A percentile compares a stretch with the other conserved stretches of the same genome.
Conservation (phyloP, 2,113 vertebrate genomes). For the Cyphomyrus plagiostoma region DNA sequence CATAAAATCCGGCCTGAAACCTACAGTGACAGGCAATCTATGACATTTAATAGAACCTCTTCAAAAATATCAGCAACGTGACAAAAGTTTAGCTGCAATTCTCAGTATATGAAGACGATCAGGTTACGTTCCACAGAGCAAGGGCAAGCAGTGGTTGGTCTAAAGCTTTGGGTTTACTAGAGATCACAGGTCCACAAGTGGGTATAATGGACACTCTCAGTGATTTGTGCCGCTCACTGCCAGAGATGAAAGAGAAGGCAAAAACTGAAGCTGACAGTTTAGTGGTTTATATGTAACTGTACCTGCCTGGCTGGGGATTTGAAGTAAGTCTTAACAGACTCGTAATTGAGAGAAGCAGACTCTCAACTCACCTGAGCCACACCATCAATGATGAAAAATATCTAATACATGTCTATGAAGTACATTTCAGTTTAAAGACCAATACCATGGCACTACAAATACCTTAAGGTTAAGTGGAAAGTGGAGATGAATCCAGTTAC, state of each 20-base stretch:
- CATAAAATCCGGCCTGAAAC: background rate
- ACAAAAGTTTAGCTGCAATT: background rate
- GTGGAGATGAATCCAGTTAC: background rate
- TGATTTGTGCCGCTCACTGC: background rate
- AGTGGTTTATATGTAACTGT: background rate
- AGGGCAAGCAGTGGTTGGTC: background rate
- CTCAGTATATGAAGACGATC: background rate
- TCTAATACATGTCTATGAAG: background rate
- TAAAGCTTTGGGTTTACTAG: background rate
- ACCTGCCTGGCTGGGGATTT: background rate
- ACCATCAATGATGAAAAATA: background rate
- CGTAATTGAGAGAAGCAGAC: background rate
- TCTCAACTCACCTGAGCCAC: background rate
- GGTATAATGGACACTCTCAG: background rate
- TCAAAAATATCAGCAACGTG: background rate
- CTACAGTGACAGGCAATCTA: background rate
- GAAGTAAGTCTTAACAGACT: background rate
- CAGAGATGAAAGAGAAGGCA: background rate
- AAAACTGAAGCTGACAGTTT: background rate
- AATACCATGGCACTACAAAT: background rate
- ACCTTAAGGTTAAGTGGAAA: background rate
- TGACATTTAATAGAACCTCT: background rate
- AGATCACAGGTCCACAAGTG: slow-evolving; percentile 5
- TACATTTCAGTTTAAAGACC: background rate
- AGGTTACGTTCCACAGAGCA: background rate